These are phyloP conservation scores for Diarsia rubi DNA, from an alignment of 2,888 invertebrate species.

Conservation along the genomic window DNA sequence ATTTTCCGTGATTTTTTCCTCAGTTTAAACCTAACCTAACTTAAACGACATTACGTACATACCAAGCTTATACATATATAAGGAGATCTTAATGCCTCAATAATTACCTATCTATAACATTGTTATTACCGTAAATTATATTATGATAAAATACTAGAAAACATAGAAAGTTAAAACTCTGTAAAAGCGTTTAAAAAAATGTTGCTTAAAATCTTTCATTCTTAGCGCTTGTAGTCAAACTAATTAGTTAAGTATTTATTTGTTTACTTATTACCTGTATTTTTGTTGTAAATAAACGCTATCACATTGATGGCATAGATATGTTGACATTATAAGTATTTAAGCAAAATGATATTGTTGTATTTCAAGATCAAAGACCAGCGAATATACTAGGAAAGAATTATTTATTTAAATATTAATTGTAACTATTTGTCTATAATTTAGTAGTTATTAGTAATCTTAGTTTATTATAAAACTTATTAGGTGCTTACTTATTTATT, in stretches of 20 bases:
- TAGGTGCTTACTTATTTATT: not conserved
- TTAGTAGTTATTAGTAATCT: too few species aligned
- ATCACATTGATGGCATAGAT: not conserved
- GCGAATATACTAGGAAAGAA: not conserved
- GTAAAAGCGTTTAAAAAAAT: not conserved
- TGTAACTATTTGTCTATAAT: not conserved
- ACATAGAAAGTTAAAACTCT: not conserved
- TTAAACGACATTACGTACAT: not conserved
- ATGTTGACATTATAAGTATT: constrained; percentile 4
- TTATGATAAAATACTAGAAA: not conserved
- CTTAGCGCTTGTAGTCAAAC: not conserved
- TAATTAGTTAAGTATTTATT: not conserved
- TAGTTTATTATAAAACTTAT: not conserved
- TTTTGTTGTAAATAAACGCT: constrained; percentile 1
- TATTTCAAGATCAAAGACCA: not conserved
- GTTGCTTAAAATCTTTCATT: not conserved
- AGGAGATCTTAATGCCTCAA: not conserved
- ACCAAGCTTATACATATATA: not conserved
- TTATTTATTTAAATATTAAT: not conserved
- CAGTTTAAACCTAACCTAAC: not conserved
- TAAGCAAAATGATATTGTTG: not conserved
- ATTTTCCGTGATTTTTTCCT: not conserved
- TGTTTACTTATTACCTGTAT: not conserved
- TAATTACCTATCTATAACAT: not conserved
- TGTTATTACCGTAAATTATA: not conserved